These are phyloP conservation scores for Equus przewalskii DNA, from an alignment of 2,113 vertebrate genomes.

Conservation along the genomic window DNA sequence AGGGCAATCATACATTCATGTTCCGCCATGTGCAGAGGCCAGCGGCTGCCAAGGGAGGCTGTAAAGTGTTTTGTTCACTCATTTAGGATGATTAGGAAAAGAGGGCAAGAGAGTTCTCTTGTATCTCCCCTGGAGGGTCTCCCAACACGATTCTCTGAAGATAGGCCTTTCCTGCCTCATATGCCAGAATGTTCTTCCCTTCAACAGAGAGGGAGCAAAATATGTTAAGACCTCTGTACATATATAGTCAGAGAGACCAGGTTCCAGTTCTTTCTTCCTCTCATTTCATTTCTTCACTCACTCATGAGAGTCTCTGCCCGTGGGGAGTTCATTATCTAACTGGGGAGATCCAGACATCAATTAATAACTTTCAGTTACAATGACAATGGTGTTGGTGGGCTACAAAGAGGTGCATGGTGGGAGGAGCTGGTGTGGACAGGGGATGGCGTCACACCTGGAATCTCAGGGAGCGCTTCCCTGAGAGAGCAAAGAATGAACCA, in stretches of 20 bases:
- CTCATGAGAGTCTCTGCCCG: background rate
- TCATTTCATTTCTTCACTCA: background rate
- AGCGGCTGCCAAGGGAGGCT: background rate
- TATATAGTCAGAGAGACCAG: accelerated
- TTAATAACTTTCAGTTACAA: too few relatives aligned
- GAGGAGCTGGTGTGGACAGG: background rate
- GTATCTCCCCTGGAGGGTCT: background rate
- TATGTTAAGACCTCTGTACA: background rate
- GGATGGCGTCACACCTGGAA: accelerated
- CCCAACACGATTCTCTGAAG: background rate
- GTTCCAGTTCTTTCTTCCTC: background rate
- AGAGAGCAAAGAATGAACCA: background rate
- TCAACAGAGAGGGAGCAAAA: background rate
- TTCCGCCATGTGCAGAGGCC: background rate
- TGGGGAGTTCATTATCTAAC: background rate
- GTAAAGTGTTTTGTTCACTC: background rate
- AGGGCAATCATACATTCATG: accelerated
- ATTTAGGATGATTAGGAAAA: slow-evolving; percentile 4
- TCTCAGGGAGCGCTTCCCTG: background rate
- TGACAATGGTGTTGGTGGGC: accelerated
- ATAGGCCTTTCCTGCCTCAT: background rate
- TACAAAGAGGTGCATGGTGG: accelerated
- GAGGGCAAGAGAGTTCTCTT: background rate
- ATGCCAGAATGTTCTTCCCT: background rate
- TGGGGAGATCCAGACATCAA: accelerated